phyloP scores from a whole-genome alignment of 2,888 invertebrate species.

The Baronia brevicornis region DNA sequence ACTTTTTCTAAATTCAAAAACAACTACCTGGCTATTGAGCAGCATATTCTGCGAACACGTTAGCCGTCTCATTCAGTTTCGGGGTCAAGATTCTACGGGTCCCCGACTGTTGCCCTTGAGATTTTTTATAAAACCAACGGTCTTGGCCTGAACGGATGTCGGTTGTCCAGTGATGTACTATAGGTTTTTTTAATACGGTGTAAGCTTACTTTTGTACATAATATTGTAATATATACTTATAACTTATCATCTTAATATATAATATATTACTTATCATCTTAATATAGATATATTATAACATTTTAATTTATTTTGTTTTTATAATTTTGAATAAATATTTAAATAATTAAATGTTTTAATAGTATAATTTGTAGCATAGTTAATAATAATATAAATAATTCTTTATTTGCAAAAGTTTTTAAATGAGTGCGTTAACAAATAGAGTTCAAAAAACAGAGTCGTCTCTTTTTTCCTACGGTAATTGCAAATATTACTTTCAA shows the following conservation, averaged over 20 bases:
- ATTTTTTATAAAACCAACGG: constrained; percentile 53
- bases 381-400: too few relatives aligned
- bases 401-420: too few relatives aligned
- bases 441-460: too few relatives aligned
- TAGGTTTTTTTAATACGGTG: constrained; percentile 6
- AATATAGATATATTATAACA: too few relatives aligned
- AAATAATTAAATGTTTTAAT: too few relatives aligned
- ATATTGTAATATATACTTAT: constrained; percentile 17
- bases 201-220: constrained; percentile 5
- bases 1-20: constrained; percentile 4
- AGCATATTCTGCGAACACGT: constrained; percentile 27
- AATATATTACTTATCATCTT: too few relatives aligned
- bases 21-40: constrained; percentile 16
- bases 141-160: constrained; percentile 20
- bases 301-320: too few relatives aligned
- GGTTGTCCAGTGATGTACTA: constrained; percentile 11
- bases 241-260: neutral
- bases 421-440: too few relatives aligned
- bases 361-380: too few relatives aligned
- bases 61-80: constrained; percentile 23
- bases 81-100: constrained; percentile 66
- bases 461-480: too few relatives aligned
- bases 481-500: too few relatives aligned
- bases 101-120: constrained; percentile 63
- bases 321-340: too few relatives aligned